phyloP scores from a whole-genome alignment of 2,888 invertebrate genomes.

The Tipula unca region DNA sequence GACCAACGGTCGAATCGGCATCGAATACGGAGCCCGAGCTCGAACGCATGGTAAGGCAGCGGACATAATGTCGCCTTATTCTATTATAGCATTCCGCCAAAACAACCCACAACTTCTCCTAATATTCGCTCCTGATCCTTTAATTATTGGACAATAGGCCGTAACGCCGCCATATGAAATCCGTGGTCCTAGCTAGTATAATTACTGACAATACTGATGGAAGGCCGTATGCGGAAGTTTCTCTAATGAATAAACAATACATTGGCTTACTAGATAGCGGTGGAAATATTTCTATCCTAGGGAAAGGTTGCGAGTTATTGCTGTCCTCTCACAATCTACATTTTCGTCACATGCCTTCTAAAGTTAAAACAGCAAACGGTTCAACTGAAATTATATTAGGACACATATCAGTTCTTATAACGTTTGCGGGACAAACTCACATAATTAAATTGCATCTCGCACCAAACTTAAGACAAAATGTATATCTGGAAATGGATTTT shows the following conservation, averaged over 20 bases:
- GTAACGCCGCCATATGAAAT: too few species aligned
- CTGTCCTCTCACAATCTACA: not conserved
- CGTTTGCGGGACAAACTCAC: not conserved
- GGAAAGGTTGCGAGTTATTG: not conserved
- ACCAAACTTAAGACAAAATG: not conserved
- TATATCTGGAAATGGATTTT: not conserved
- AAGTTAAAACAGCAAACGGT: not conserved
- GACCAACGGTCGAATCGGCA: not conserved
- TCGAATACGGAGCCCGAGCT: not conserved
- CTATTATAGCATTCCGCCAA: too few species aligned
- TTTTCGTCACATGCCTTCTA: not conserved
- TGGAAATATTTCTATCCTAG: not conserved
- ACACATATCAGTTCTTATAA: not conserved
- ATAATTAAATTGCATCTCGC: too few species aligned
- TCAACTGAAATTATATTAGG: not conserved
- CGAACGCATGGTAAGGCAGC: not conserved
- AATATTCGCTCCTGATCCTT: too few species aligned
- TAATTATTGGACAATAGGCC: too few species aligned
- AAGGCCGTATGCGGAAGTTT: not conserved
- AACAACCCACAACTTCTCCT: too few species aligned
- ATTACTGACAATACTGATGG: not conserved
- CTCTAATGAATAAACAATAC: not conserved
- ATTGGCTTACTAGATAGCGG: not conserved
- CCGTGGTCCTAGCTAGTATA: too few species aligned
- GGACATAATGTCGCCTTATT: not conserved